phyloP scores from a whole-genome alignment of 2,888 invertebrate genomes.

The Lithophane semibrunnea region DNA sequence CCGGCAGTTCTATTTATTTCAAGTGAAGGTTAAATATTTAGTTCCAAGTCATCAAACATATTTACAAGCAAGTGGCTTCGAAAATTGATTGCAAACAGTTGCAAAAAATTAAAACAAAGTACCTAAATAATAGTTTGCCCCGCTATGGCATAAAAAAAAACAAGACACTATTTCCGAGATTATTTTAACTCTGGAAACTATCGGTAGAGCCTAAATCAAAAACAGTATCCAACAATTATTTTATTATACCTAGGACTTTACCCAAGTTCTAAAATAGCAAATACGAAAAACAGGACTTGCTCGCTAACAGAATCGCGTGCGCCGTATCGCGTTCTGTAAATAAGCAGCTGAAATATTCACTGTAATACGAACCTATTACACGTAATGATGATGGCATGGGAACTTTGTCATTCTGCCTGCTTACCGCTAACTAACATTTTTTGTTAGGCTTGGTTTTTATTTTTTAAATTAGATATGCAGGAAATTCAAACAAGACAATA shows the following conservation, averaged over 20 bases:
- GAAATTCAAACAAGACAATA: conserved; percentile 40
- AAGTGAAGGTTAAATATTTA: not conserved
- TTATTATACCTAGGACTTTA: not conserved
- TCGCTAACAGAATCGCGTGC: conserved; percentile 80
- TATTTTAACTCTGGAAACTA: not conserved
- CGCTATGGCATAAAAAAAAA: not conserved
- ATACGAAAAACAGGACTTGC: conserved; percentile 31
- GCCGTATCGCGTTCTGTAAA: conserved; percentile 80
- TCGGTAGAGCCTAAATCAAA: not conserved
- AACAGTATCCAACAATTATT: not conserved
- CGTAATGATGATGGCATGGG: conserved; percentile 87
- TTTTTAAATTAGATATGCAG: conserved; percentile 52
- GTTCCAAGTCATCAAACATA: not conserved
- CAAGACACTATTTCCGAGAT: not conserved
- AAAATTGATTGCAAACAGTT: not conserved
- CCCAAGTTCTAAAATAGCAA: conserved; percentile 9
- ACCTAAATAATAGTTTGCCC: not conserved
- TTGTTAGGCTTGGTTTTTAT: conserved; percentile 48
- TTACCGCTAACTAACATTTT: conserved; percentile 61
- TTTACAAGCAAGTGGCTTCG: not conserved
- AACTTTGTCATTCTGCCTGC: conserved; percentile 81
- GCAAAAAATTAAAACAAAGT: not conserved
- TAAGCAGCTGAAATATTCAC: conserved; percentile 87
- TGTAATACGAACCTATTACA: conserved; percentile 85
- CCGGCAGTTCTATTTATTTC: not conserved